phyloP scores from a whole-genome alignment of 35 echinoderm and acorn worm species.

The Acanthaster planci region DNA sequence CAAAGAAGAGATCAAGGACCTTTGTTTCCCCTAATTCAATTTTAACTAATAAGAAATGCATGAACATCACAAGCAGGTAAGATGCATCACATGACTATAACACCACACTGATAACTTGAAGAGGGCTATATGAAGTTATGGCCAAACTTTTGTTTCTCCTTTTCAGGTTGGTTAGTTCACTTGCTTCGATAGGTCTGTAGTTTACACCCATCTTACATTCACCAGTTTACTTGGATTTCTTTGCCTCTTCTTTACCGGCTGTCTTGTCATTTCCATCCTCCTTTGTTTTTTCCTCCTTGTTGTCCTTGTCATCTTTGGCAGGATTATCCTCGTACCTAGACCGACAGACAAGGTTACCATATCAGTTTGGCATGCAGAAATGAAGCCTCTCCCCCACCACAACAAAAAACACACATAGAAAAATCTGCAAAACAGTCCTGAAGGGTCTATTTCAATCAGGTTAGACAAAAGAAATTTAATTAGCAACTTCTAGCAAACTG shows the following conservation, averaged over 20 bases:
- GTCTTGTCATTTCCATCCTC: conserved; percentile 23
- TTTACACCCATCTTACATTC: background rate
- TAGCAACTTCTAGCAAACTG: background rate
- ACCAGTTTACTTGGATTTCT: conserved; percentile 3
- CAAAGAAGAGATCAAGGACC: too few species aligned
- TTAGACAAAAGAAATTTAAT: background rate
- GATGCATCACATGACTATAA: background rate
- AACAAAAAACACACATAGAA: background rate
- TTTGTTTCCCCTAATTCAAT: too few species aligned
- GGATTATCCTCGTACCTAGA: conserved; percentile 75
- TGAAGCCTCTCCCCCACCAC: background rate
- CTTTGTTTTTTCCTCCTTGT: background rate
- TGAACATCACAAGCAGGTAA: background rate
- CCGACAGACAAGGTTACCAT: background rate
- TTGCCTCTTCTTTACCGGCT: background rate
- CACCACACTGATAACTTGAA: background rate
- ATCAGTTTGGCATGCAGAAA: background rate
- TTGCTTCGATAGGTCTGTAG: background rate
- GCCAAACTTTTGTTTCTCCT: too few species aligned
- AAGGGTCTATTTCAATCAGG: background rate
- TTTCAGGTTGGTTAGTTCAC: too few species aligned
- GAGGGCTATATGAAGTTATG: background rate
- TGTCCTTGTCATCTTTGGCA: conserved; percentile 5
- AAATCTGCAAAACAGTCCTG: background rate
- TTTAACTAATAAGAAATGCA: background rate